These are phyloP conservation scores for Teleogryllus occipitalis DNA, from an alignment of 1,140 invertebrate genomes.

Conservation along the genomic window DNA sequence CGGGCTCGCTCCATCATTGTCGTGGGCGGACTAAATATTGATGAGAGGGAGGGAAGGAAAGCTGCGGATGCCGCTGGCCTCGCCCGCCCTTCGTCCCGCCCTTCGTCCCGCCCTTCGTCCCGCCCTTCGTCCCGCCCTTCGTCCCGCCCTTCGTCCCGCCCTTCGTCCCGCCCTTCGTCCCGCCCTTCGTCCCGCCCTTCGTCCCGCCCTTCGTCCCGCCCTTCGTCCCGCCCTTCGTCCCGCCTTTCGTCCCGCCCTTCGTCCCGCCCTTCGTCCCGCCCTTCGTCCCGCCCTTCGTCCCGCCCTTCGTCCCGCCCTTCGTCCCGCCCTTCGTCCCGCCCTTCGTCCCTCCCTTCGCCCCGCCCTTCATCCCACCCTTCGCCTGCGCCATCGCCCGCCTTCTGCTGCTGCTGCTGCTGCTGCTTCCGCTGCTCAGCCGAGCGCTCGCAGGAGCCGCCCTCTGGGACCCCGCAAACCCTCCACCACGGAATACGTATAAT, in stretches of 20 bases:
- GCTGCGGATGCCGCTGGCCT: background rate
- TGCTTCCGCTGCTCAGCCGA: too few species aligned
- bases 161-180: background rate
- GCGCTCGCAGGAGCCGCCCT: too few species aligned
- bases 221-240: background rate
- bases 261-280: too few species aligned
- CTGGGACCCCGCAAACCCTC: too few species aligned
- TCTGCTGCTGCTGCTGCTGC: too few species aligned
- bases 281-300: background rate
- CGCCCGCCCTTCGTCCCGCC: background rate
- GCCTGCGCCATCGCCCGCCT: too few species aligned
- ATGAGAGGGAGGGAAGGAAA: slow-evolving; percentile 7
- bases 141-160: too few species aligned
- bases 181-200: background rate
- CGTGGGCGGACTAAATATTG: slow-evolving; percentile 12
- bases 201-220: background rate
- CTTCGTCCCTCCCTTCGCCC: background rate
- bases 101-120: background rate
- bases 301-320: background rate
- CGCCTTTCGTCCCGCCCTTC: background rate
- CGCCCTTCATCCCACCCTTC: background rate
- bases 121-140: background rate
- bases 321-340: background rate
- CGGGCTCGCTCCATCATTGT: background rate
- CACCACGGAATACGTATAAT: too few species aligned